Evolutionary conservation across 2,888 invertebrate species (phyloP), one percentile per base, ranked within the genome.

Genomic region (Drosophila incognita): DNA sequence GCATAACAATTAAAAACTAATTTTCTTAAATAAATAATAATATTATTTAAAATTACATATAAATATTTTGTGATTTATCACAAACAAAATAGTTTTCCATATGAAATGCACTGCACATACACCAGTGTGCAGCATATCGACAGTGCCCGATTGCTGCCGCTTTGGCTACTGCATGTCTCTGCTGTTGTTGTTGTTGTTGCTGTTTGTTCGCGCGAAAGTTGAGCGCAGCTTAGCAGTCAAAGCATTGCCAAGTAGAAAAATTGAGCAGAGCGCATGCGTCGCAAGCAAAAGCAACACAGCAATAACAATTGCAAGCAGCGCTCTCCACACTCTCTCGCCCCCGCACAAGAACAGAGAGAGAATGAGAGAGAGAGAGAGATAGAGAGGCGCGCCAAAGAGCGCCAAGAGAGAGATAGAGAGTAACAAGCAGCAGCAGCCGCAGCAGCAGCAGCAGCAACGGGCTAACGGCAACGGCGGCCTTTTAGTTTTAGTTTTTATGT

Each of bases 401-500:
- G 67, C 33, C 56, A 60, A 64, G 69, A 74, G 62, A 24, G 52
- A 53, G 69, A 68, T 66, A 15, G 62, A 59, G 58, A 60, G 76
- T 56, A 59, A 68, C 49, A 60, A 70, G 49, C 52, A 67, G 75
- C 60, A 64, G 69, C 52, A 60, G 60, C 46, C 3, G 60, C 29
- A 63, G 77, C 38, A 63, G 60, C 57, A 70, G 21, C 21, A 77
- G 81, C 61, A 71, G 62, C 70, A 82, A 69, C 67, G 79, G 63
- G 68, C 79, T 78, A 75, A 82, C 79, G 79, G 84, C 78, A 83
- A 76, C 84, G 64, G 87, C 84, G 81, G 82, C 87, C 84, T 83
- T 87, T 87, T 87, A 86, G 89, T 83, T 83, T 83, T 81, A 89
- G 87, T 89, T 83, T 82, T 82, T 79, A 75, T 86, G 81, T 77